Conservation (phyloP, 1,140 invertebrate genomes). For the Yoshiicerus persimilis region DNA sequence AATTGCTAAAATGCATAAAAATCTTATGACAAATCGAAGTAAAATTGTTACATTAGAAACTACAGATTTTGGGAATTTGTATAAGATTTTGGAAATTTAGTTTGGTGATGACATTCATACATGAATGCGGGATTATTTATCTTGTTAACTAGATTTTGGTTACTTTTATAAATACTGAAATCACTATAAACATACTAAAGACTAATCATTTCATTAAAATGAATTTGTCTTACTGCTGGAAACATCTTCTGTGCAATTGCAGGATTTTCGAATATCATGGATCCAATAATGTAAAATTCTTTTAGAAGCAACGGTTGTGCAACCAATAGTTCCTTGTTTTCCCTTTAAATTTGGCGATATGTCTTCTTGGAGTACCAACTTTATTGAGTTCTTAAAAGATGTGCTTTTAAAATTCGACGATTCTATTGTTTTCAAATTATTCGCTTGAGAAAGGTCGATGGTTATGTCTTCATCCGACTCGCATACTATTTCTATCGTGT, state of each 20-base stretch:
- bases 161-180: too few species aligned
- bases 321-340: background rate
- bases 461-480: background rate
- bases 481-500: background rate
- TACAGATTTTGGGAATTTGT: too few species aligned
- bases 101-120: too few species aligned
- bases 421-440: background rate
- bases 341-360: background rate
- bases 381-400: background rate
- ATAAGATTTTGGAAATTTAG: too few species aligned
- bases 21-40: background rate
- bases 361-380: background rate
- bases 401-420: background rate
- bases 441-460: background rate
- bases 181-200: too few species aligned
- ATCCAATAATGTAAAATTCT: background rate
- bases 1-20: background rate
- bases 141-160: too few species aligned
- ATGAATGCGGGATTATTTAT: too few species aligned
- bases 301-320: background rate
- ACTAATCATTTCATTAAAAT: too few species aligned
- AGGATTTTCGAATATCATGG: background rate
- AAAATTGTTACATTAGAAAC: too few species aligned
- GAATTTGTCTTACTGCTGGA: too few species aligned
- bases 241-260: background rate